phyloP scores from a whole-genome alignment of 2,888 invertebrate species.

The Synergus itoensis region DNA sequence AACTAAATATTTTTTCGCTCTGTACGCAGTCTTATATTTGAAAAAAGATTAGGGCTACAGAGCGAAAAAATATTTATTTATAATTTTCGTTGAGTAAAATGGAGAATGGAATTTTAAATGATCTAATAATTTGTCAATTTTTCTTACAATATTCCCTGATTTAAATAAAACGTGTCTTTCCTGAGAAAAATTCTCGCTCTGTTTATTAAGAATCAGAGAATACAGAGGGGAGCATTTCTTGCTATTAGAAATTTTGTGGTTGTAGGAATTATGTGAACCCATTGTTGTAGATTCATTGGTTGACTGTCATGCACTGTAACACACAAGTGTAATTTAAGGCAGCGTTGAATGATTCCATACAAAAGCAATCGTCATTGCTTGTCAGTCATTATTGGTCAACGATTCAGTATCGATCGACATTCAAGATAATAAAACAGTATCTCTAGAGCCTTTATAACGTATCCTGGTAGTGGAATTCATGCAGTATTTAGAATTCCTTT shows the following conservation, averaged over 20 bases:
- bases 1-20: too few relatives aligned
- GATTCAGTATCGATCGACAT: conserved; percentile 57
- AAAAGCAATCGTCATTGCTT: conserved; percentile 32
- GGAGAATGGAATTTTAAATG: too few relatives aligned
- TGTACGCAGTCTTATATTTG: too few relatives aligned
- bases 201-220: too few relatives aligned
- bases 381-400: conserved; percentile 21
- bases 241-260: background rate
- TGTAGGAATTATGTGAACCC: conserved; percentile 18
- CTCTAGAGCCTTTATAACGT: conserved; percentile 42
- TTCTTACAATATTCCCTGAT: too few relatives aligned
- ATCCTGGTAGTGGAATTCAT: conserved; percentile 27
- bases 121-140: too few relatives aligned
- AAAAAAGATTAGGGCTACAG: too few relatives aligned
- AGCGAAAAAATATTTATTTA: too few relatives aligned
- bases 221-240: too few relatives aligned
- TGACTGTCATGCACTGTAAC: conserved; percentile 15
- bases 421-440: conserved; percentile 62
- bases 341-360: conserved; percentile 35
- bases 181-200: background rate
- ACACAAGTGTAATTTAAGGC: conserved; percentile 25
- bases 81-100: too few relatives aligned
- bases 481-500: conserved; percentile 11
- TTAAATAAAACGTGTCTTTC: background rate
- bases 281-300: conserved; percentile 32